Conservation (phyloP, 2,888 invertebrate species). For the Caenorhabditis drosophilae region DNA sequence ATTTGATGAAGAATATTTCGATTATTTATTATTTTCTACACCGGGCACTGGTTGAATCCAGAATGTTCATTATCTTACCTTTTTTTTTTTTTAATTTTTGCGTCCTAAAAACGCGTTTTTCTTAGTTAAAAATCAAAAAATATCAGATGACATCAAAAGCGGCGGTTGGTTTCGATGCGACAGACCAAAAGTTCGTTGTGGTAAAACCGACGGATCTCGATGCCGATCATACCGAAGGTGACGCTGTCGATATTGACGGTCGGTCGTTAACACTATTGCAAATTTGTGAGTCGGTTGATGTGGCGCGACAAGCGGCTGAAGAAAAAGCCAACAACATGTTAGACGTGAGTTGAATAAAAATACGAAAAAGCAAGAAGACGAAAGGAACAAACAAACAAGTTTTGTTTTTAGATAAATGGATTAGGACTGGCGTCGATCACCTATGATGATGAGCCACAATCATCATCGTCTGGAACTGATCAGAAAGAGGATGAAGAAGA, state of each 20-base stretch:
- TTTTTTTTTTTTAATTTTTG: neutral
- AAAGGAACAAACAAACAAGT: too few species aligned
- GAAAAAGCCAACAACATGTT: constrained; percentile 12
- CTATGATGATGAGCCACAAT: constrained; percentile 28
- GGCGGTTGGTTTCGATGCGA: constrained; percentile 33
- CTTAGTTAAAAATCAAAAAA: too few species aligned
- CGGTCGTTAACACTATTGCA: constrained; percentile 31
- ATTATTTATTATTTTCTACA: neutral
- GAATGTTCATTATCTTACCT: neutral
- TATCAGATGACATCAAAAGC: neutral
- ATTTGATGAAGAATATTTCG: too few species aligned
- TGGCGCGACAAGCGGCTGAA: constrained; percentile 29
- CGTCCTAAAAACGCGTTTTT: neutral
- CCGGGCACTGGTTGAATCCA: neutral
- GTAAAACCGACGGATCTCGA: constrained; percentile 8
- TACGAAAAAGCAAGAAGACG: too few species aligned
- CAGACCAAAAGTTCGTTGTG: constrained; percentile 27
- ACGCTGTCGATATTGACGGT: constrained; percentile 25
- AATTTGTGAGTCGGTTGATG: constrained; percentile 32
- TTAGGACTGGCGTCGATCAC: constrained; percentile 32
- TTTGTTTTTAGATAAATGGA: constrained; percentile 34
- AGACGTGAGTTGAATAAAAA: constrained; percentile 6
- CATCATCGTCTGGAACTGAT: constrained; percentile 25
- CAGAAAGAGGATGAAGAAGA: constrained; percentile 16
- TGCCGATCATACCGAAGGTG: constrained; percentile 8